phyloP scores from a whole-genome alignment of 2,888 invertebrate species.

The Mythimna albipuncta region DNA sequence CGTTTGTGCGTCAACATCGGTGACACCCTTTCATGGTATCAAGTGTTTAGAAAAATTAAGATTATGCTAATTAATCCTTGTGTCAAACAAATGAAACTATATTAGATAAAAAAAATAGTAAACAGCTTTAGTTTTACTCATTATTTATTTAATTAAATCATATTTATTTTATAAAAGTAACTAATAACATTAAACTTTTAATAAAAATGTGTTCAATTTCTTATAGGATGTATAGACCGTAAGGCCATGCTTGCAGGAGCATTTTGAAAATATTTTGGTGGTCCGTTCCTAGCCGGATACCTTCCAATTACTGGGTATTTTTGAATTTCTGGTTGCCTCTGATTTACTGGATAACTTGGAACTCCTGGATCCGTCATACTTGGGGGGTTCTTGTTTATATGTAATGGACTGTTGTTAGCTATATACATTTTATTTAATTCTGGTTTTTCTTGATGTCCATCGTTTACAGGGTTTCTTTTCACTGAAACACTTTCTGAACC shows the following conservation, averaged over 20 bases:
- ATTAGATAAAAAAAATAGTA: too few species aligned
- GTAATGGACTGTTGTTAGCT: background rate
- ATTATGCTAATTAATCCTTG: too few species aligned
- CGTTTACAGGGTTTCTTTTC: background rate
- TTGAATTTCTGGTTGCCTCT: background rate
- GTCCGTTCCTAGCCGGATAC: background rate
- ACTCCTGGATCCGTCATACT: background rate
- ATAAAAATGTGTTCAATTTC: slow-evolving; percentile 19
- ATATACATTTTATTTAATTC: background rate
- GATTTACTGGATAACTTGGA: too few species aligned
- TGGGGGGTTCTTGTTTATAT: background rate
- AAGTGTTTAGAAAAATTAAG: too few species aligned
- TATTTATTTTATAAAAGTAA: background rate
- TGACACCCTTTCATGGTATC: too few species aligned
- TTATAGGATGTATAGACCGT: slow-evolving; percentile 3
- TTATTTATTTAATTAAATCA: background rate
- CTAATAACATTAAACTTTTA: background rate
- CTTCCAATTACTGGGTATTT: background rate
- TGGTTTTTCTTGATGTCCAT: background rate
- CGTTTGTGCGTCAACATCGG: too few species aligned
- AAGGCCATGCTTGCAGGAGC: background rate
- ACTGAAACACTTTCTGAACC: background rate
- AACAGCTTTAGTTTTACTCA: background rate
- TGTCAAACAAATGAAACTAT: too few species aligned
- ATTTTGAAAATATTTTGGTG: background rate